phyloP scores from a whole-genome alignment of 2,888 invertebrate genomes.

The Ditylenchus weischeri region DNA sequence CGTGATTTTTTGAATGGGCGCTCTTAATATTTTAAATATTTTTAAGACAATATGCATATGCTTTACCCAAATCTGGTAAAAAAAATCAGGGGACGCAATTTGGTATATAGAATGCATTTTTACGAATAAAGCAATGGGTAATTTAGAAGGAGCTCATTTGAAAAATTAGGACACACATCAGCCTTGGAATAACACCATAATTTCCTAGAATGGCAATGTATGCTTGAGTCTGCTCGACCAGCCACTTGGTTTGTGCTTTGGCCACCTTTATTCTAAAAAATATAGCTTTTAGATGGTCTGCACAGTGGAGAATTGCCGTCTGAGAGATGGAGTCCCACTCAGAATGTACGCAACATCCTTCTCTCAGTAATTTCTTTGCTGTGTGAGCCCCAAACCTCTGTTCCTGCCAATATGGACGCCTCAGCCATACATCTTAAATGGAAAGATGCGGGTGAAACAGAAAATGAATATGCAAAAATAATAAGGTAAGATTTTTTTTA shows the following conservation, averaged over 20 bases:
- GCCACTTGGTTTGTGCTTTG: slow-evolving; percentile 63
- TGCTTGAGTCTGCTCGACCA: slow-evolving; percentile 99
- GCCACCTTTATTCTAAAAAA: slow-evolving; percentile 17
- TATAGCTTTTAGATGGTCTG: slow-evolving; percentile 85
- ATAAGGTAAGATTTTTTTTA: slow-evolving; percentile 62
- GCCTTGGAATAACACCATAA: neutral
- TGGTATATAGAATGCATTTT: too few relatives aligned
- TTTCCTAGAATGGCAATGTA: slow-evolving; percentile 83
- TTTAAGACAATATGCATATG: too few relatives aligned
- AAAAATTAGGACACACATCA: too few relatives aligned
- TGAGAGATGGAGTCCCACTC: slow-evolving; percentile 99
- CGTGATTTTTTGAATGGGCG: too few relatives aligned
- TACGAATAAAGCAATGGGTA: too few relatives aligned
- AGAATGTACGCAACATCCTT: slow-evolving; percentile 89
- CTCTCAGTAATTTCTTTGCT: slow-evolving; percentile 94
- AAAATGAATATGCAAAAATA: slow-evolving; percentile 95
- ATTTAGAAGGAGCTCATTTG: too few relatives aligned
- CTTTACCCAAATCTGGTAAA: too few relatives aligned
- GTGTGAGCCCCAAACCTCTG: slow-evolving; percentile 98
- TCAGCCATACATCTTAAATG: slow-evolving; percentile 82
- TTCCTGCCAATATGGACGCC: slow-evolving; percentile 98
- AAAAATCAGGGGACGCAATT: too few relatives aligned
- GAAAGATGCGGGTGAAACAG: slow-evolving; percentile 63
- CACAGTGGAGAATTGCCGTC: slow-evolving; percentile 97
- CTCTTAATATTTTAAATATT: too few relatives aligned